Base-by-base conservation (phyloP, 2,113 vertebrate species). In the Myanophis thanlyinensis region DNA sequence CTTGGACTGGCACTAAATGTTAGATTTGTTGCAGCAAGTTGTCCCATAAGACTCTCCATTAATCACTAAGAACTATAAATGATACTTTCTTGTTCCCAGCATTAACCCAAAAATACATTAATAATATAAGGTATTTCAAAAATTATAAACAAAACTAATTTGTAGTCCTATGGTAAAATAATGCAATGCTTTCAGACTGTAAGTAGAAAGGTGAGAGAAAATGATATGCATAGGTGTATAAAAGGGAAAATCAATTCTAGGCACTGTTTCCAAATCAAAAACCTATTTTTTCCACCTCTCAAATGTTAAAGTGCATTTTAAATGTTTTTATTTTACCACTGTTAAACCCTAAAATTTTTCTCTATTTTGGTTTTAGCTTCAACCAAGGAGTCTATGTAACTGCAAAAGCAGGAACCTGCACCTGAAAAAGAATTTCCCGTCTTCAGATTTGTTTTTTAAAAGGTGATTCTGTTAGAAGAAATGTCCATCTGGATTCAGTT, bases 1-100 rank as follows among this genome's bases (percentile, higher is more conserved):
- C 2, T 85, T 92, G 92, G 95, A 96, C 87, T 90, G 2, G 15
- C 87, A 93, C 89, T 93, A 85, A 89, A 59, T 93, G n/a, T 92
- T 94, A 94, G 94, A 96, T 96, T 94, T 95, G 91, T 95, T 96
- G 92, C 94, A 96, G 95, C 95, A 25, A 94, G 93, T 90, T 94
- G 51, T 91, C 47, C 52, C 47, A 92, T 96, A 95, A 95, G 93
- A 56, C 62, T 9, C 0, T 1, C 89, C 91, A 95, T 95, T 94
- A 13, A 91, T 97, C 85, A 94, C 94, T 93, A 92, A 93, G 56
- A 91, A 94, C 94, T 92, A n/a, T 54, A 96, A 94, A 1, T 59
- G 59, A 93, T 89, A 4, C 62, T 95, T 95, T 94, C 95, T 95
- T 95, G 96, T 92, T 15, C 5, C 25, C 1, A 94, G 35, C 0